Base-by-base conservation (phyloP, 2,113 vertebrate species). In the Indicator maculatus region DNA sequence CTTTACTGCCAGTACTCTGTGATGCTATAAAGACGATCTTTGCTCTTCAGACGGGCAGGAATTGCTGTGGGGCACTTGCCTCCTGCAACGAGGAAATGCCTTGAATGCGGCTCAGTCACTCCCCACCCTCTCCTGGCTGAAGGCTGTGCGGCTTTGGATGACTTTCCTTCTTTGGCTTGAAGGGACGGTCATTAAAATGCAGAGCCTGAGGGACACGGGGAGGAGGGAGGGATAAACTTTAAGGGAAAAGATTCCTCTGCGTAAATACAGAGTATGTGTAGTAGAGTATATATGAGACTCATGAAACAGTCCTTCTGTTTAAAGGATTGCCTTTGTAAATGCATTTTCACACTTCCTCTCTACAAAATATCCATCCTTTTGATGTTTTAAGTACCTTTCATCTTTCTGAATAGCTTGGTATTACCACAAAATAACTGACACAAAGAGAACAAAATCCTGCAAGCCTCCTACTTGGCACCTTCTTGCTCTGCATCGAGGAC, bases 51-150 rank as follows among this genome's bases (percentile, higher is more conserved):
- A 10, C 74, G 93, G 80, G 88, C 94, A 94, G 78, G 63, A 76
- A 20, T 36, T 86, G 50, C 83, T 72, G 80, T 20, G 59, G 78
- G 74, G 71, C 24, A 45, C 63, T 72, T 44, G 24, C 70, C 84
- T 92, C 83, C 70, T 92, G 28, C 55, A 26, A n/a, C 0, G 84
- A 91, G 74, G 78, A 95, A 92, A 87, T 89, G 74, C 71, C 86
- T 87, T 76, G 27, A 90, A 26, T 45, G 3, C 2, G 2, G 23
- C 74, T 63, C 83, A 69, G 0, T 56, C 36, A 3, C n/a, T 83
- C 77, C 77, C 69, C 36, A 16, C 33, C 50, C 74, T 36, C 50
- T 76, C 41, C 78, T 87, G 89, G 63, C 74, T 38, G 56, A 50
- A 55, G 45, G 19, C 36, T 36, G 4, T 47, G 44, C 0, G 5